Evolutionary conservation across 2,797 vertebrate genomes (phyloP).

Genomic region (Streptopelia turtur): DNA sequence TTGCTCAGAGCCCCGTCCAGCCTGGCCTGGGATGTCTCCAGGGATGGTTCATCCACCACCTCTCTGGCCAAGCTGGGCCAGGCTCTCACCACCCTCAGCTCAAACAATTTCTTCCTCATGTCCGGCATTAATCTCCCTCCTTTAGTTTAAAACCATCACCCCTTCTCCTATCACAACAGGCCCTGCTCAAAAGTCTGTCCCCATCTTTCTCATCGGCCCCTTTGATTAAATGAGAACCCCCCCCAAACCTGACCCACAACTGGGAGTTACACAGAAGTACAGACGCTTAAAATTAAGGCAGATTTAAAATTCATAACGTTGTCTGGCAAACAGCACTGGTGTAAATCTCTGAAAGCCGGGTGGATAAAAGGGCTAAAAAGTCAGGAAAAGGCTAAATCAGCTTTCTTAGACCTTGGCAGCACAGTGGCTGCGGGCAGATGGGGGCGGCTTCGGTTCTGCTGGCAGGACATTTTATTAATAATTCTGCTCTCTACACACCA

Average conservation of each 20-base stretch:
- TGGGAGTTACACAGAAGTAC: not conserved
- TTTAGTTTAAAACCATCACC: too few relatives aligned
- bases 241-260: not conserved
- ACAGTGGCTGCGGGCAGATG: not conserved
- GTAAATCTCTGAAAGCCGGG: not conserved
- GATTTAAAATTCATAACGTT: not conserved
- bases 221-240: not conserved
- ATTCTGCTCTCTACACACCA: not conserved
- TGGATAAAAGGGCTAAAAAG: slow-evolving; percentile 21
- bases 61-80: too few relatives aligned
- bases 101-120: too few relatives aligned
- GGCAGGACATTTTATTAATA: not conserved
- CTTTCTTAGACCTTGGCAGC: slow-evolving; percentile 22
- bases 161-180: too few relatives aligned
- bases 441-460: not conserved
- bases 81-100: too few relatives aligned
- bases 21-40: too few relatives aligned
- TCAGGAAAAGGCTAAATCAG: slow-evolving; percentile 41
- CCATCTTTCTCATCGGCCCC: too few relatives aligned
- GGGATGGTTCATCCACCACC: too few relatives aligned
- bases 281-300: not conserved
- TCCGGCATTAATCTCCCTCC: too few relatives aligned
- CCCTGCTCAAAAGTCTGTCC: too few relatives aligned
- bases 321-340: not conserved
- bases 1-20: too few relatives aligned